Percentiles rank a stretch among this genome's conserved stretches.
phyloP scores from a whole-genome alignment of 2,888 invertebrate species.

The Ennomos quercinarius region DNA sequence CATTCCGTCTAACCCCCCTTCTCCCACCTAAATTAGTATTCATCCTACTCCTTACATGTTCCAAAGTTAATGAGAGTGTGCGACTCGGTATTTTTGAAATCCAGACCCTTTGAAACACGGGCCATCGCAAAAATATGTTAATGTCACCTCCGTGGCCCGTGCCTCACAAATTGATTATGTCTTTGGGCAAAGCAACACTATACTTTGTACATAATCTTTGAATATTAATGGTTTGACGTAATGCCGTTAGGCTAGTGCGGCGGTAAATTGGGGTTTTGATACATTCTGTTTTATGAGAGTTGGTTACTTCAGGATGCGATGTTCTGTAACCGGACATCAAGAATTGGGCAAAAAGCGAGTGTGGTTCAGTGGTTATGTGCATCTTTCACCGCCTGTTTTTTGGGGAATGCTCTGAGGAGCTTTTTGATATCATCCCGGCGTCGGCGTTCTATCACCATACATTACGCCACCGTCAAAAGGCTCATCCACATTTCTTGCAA shows the following conservation, averaged over 20 bases:
- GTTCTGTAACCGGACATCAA: too few relatives aligned
- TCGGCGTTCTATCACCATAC: too few relatives aligned
- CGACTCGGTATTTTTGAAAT: slow-evolving; percentile 77
- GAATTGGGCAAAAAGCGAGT: too few relatives aligned
- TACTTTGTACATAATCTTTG: slow-evolving; percentile 40
- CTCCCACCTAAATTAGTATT: slow-evolving; percentile 76
- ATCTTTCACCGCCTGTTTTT: too few relatives aligned
- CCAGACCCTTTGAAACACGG: slow-evolving; percentile 74
- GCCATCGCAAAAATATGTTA: slow-evolving; percentile 79
- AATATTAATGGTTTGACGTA: slow-evolving; percentile 34
- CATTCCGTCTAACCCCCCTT: slow-evolving; percentile 18
- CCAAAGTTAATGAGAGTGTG: slow-evolving; percentile 80
- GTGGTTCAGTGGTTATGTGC: too few relatives aligned
- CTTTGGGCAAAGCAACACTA: slow-evolving; percentile 38
- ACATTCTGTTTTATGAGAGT: too few relatives aligned
- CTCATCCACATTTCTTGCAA: too few relatives aligned
- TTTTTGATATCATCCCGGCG: too few relatives aligned
- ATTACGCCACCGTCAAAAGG: too few relatives aligned
- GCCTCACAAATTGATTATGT: slow-evolving; percentile 44
- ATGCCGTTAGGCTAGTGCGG: slow-evolving; percentile 14
- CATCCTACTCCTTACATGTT: slow-evolving; percentile 77
- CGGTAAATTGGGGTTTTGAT: not conserved
- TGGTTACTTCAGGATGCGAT: too few relatives aligned
- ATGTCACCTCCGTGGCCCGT: slow-evolving; percentile 50
- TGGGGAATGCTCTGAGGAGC: too few relatives aligned